These are phyloP conservation scores for Hylyphantes graminicola DNA, from an alignment of 1,140 invertebrate species.

Conservation along the genomic window DNA sequence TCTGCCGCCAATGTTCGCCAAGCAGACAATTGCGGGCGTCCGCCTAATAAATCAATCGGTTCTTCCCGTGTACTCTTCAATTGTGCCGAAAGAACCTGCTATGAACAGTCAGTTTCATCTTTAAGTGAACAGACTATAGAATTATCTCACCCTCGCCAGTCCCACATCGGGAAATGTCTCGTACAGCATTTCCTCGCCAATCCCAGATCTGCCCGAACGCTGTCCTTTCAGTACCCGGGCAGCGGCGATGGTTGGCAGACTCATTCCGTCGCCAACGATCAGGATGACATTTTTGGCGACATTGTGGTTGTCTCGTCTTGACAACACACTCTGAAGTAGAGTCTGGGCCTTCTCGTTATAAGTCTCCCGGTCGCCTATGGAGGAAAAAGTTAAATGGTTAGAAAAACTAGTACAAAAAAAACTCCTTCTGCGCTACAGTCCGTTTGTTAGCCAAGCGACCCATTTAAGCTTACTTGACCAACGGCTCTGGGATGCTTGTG, in stretches of 20 bases:
- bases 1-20: too few relatives aligned
- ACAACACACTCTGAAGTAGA: background rate
- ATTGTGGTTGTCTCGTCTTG: slow-evolving; percentile 68
- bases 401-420: too few relatives aligned
- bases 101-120: too few relatives aligned
- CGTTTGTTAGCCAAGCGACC: too few relatives aligned
- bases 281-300: slow-evolving; percentile 83
- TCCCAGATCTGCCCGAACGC: slow-evolving; percentile 71
- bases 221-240: slow-evolving; percentile 73
- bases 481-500: too few relatives aligned
- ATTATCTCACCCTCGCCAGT: slow-evolving; percentile 75
- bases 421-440: too few relatives aligned
- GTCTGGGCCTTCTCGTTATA: slow-evolving; percentile 31
- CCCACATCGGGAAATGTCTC: slow-evolving; percentile 81
- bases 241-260: slow-evolving; percentile 88
- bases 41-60: too few relatives aligned
- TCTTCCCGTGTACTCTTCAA: too few relatives aligned
- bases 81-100: too few relatives aligned
- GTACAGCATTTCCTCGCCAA: slow-evolving; percentile 78
- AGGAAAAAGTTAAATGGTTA: background rate
- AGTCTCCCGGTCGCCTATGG: slow-evolving; percentile 6
- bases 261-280: slow-evolving; percentile 95
- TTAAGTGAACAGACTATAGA: too few relatives aligned
- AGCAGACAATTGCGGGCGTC: too few relatives aligned
- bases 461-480: too few relatives aligned